phyloP scores from a whole-genome alignment of 2,113 vertebrate species.

The Turdus rufiventris region DNA sequence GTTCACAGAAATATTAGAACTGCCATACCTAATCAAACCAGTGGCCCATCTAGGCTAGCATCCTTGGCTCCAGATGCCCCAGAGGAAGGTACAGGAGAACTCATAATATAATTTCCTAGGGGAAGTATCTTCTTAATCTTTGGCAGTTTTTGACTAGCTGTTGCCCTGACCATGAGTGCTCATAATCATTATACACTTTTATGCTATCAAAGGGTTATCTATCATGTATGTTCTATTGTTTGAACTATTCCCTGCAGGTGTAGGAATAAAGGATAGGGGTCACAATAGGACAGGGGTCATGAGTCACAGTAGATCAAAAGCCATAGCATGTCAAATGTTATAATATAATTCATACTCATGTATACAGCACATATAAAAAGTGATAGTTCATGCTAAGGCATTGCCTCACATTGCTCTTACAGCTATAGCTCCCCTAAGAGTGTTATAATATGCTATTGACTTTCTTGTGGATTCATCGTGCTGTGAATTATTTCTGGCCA shows the following conservation, averaged over 20 bases:
- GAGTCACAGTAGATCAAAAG: constrained; percentile 56
- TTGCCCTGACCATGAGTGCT: background rate
- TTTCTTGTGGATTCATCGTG: constrained; percentile 62
- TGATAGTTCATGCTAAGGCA: constrained; percentile 47
- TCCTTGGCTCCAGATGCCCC: background rate
- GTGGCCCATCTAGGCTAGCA: background rate
- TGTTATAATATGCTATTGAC: constrained; percentile 56
- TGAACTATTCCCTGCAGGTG: constrained; percentile 38
- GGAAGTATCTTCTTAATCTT: background rate
- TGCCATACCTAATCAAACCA: constrained; percentile 26
- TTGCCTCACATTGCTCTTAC: constrained; percentile 44
- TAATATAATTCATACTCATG: constrained; percentile 45
- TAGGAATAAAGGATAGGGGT: constrained; percentile 7
- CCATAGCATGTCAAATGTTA: background rate
- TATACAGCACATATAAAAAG: constrained; percentile 29
- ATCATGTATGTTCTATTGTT: constrained; percentile 22
- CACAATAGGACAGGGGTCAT: constrained; percentile 41
- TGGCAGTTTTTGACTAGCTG: background rate
- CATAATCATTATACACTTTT: background rate
- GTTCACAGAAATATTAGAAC: background rate
- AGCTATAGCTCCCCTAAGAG: constrained; percentile 67
- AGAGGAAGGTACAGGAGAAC: background rate
- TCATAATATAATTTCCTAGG: background rate
- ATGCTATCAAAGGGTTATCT: constrained; percentile 10
- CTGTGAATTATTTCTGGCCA: constrained; percentile 70